Base-by-base conservation (phyloP, 2,797 vertebrate species). In the Chiroxiphia lanceolata region DNA sequence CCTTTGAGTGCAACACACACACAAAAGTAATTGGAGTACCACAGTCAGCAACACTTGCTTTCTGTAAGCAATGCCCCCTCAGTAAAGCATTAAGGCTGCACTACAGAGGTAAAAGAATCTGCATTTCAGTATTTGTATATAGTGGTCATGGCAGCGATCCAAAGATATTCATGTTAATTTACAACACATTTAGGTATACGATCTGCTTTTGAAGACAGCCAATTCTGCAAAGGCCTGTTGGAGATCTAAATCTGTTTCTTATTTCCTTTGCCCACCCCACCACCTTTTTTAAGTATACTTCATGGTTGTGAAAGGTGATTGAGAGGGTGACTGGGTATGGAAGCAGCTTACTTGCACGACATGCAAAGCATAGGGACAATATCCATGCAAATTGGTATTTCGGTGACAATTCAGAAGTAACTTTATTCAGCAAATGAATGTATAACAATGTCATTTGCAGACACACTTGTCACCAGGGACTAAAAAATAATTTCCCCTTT, bases 91-190 rank as follows among this genome's bases (percentile, higher is more conserved):
- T 96, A 97, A 95, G 97, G 96, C 90, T 51, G 34, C 57, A 87
- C 90, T 95, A 88, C 79, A 78, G 75, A 91, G 93, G 92, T 95
- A 95, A 96, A 96, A 87, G 94, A 97, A 97, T 94, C 87, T 97
- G 95, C 97, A 96, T 91, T 96, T 95, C 94, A 97, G 79, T 94
- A 95, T 96, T 98, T 95, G 95, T 96, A 97, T 98, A 96, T 83
- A 91, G 91, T 78, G 95, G 96, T 94, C 84, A 75, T 95, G 97
- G 98, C 96, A 97, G 78, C 72, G 85, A 91, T 97, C 97, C 97
- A 97, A 95, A 94, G 83, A 90, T 54, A 97, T 96, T 96, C 90
- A 94, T 71, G 83, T 92, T 97, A 96, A 98, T 98, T 97, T 97
- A 96, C 95, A 98, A 76, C 63, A 96, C 91, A 96, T 96, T 97